Conservation (phyloP, 1,140 invertebrate genomes). For the Metopolophium dirhodum region DNA sequence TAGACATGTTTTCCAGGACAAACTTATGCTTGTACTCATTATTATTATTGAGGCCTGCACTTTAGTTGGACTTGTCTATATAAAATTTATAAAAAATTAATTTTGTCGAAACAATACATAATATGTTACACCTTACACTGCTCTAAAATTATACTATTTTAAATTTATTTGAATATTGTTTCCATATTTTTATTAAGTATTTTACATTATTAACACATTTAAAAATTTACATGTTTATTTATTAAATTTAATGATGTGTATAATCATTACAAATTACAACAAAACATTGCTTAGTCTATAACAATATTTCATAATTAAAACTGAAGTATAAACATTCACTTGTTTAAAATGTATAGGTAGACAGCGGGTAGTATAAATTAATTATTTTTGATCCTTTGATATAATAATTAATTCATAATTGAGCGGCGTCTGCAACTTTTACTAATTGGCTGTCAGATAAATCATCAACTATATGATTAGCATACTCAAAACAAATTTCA, state of each 20-base stretch:
- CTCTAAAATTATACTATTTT: background rate
- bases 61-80: constrained; percentile 50
- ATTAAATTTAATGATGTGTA: background rate
- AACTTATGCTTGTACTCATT: constrained; percentile 57
- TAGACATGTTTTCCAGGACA: constrained; percentile 56
- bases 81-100: constrained; percentile 57
- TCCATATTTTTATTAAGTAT: background rate
- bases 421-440: background rate
- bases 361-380: background rate
- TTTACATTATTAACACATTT: background rate
- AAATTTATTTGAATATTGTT: background rate
- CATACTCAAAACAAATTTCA: constrained; percentile 58
- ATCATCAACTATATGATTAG: background rate
- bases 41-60: constrained; percentile 55
- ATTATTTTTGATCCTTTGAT: background rate
- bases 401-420: background rate
- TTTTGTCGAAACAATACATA: background rate
- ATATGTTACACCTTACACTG: background rate
- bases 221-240: background rate
- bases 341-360: background rate
- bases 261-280: background rate
- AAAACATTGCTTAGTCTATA: background rate
- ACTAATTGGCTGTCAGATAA: constrained; percentile 41
- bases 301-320: background rate
- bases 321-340: background rate